Evolutionary conservation across 2,113 vertebrate species (phyloP).

Genomic region (Anser cygnoides): DNA sequence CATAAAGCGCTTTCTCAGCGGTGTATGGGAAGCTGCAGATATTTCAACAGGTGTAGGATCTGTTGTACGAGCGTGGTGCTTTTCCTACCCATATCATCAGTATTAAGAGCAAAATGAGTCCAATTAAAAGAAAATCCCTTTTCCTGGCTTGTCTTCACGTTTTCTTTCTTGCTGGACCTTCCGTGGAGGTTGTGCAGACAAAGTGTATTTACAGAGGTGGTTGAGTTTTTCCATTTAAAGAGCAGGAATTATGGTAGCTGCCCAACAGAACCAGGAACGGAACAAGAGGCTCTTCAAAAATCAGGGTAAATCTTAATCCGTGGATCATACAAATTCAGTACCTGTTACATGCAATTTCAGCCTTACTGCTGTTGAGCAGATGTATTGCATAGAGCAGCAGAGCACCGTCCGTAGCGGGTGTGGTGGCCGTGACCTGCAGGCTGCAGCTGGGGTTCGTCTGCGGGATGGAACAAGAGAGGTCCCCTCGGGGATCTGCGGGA

Average conservation of each 20-base stretch:
- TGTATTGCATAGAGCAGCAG: neutral
- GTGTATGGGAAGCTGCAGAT: neutral
- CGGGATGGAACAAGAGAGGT: accelerated
- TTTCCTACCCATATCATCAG: neutral
- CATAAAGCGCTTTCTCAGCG: neutral
- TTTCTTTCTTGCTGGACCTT: neutral
- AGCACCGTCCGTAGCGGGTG: neutral
- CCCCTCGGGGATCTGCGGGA: accelerated
- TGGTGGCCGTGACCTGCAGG: neutral
- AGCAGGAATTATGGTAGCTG: neutral
- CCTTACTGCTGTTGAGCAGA: neutral
- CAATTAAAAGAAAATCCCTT: neutral
- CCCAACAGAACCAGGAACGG: neutral
- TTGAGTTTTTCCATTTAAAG: neutral
- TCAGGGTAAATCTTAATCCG: neutral
- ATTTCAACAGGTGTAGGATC: neutral
- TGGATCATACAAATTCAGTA: accelerated
- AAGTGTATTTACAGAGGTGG: neutral
- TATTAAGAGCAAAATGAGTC: neutral
- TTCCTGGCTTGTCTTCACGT: neutral
- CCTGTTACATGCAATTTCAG: neutral
- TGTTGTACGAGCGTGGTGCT: neutral
- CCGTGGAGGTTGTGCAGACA: neutral
- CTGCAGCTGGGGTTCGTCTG: accelerated
- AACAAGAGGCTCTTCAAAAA: neutral